Percentiles rank a stretch among this genome's conserved stretches.
Evolutionary conservation across 2,113 vertebrate genomes (phyloP).

Genomic region (Ameiurus melas): DNA sequence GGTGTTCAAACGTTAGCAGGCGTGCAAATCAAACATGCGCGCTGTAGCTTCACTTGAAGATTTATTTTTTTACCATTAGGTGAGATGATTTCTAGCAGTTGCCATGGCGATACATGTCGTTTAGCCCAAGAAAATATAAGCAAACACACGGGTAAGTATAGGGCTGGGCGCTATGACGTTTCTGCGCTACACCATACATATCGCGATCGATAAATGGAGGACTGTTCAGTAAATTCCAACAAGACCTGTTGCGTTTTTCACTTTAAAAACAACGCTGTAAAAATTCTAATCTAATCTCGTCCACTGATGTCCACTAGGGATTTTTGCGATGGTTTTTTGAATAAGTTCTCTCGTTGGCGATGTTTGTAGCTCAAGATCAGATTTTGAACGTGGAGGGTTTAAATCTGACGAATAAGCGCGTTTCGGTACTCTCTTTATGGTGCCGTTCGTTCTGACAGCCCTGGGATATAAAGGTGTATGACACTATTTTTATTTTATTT

Average conservation of each 20-base stretch:
- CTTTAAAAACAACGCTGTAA: neutral
- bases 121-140: neutral
- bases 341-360: too few relatives aligned
- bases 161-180: neutral
- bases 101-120: neutral
- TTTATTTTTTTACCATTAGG: neutral
- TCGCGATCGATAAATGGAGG: neutral
- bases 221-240: too few relatives aligned
- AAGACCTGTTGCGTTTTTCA: too few relatives aligned
- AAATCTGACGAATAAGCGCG: neutral
- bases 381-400: too few relatives aligned
- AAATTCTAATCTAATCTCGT: too few relatives aligned
- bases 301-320: too few relatives aligned
- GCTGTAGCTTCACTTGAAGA: neutral
- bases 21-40: neutral
- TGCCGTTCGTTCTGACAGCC: neutral
- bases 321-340: too few relatives aligned
- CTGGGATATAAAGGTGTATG: neutral
- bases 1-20: neutral
- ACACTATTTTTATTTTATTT: neutral
- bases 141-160: neutral
- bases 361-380: too few relatives aligned
- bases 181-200: neutral
- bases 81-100: neutral
- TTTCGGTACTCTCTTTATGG: neutral